A percentile compares a stretch with the other conserved stretches of the same genome.
Conservation (phyloP, 2,113 vertebrate species). For the Pelobates fuscus region DNA sequence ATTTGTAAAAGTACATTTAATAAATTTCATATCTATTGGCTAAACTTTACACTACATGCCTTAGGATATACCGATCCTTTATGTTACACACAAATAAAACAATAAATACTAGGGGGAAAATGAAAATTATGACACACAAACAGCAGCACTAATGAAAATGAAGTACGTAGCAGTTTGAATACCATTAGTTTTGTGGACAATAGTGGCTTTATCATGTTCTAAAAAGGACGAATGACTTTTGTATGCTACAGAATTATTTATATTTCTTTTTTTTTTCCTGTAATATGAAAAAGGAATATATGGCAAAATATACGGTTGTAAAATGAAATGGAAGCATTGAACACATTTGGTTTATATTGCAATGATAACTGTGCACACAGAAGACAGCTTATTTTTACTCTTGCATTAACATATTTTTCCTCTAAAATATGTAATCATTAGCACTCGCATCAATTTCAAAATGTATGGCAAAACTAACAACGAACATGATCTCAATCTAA, state of each 20-base stretch:
- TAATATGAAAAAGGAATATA: slow-evolving; percentile 39
- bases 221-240: slow-evolving; percentile 40
- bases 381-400: slow-evolving; percentile 55
- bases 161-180: slow-evolving; percentile 58
- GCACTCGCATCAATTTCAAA: not conserved
- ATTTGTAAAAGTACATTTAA: slow-evolving; percentile 64
- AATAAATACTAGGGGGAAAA: slow-evolving; percentile 59
- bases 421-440: not conserved
- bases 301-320: slow-evolving; percentile 51
- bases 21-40: slow-evolving; percentile 62
- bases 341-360: slow-evolving; percentile 72
- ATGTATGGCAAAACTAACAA: too few species aligned
- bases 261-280: too few species aligned
- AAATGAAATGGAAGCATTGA: slow-evolving; percentile 59
- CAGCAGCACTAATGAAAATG: slow-evolving; percentile 67
- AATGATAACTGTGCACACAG: slow-evolving; percentile 73
- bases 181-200: not conserved
- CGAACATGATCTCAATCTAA: too few species aligned
- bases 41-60: slow-evolving; percentile 81
- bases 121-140: slow-evolving; percentile 69
- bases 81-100: slow-evolving; percentile 69
- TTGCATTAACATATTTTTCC: not conserved
- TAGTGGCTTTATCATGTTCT: not conserved
- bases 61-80: slow-evolving; percentile 69
- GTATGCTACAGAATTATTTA: not conserved